Percentiles rank a stretch among this genome's conserved stretches.
Conservation (phyloP, 1,140 invertebrate species). For the Harpegnathos saltator region DNA sequence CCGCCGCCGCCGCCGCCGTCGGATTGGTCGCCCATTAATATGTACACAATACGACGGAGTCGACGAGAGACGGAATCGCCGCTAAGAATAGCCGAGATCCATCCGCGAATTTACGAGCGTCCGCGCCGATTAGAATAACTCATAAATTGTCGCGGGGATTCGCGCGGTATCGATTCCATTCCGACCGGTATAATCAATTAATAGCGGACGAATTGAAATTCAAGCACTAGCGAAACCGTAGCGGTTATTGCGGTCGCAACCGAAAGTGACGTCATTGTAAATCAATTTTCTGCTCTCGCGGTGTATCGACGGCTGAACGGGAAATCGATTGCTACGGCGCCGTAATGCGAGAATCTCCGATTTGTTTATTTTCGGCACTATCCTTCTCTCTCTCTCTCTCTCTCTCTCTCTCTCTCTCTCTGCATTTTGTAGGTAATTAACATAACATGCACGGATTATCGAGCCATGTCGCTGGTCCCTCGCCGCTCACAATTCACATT, state of each 20-base stretch:
- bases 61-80: slow-evolving; percentile 29
- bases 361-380: slow-evolving; percentile 24
- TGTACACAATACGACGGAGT: background rate
- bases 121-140: slow-evolving; percentile 26
- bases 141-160: slow-evolving; percentile 47
- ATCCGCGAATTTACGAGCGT: slow-evolving; percentile 40
- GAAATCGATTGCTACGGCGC: slow-evolving; percentile 31
- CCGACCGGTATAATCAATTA: slow-evolving; percentile 53
- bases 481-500: background rate
- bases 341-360: slow-evolving; percentile 18
- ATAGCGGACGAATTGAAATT: slow-evolving; percentile 58
- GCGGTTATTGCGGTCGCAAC: slow-evolving; percentile 32
- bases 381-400: too few relatives aligned
- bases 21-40: background rate
- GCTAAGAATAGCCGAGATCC: slow-evolving; percentile 32
- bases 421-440: slow-evolving; percentile 33
- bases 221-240: slow-evolving; percentile 52
- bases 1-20: too few relatives aligned
- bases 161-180: slow-evolving; percentile 43
- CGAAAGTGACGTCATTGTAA: slow-evolving; percentile 55
- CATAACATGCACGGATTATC: slow-evolving; percentile 12
- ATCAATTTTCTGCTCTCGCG: slow-evolving; percentile 52
- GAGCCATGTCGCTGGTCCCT: background rate
- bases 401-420: too few relatives aligned
- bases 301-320: slow-evolving; percentile 16